Evolutionary conservation across 2,797 vertebrate species (phyloP).

Genomic region (Aldrovandia affinis): DNA sequence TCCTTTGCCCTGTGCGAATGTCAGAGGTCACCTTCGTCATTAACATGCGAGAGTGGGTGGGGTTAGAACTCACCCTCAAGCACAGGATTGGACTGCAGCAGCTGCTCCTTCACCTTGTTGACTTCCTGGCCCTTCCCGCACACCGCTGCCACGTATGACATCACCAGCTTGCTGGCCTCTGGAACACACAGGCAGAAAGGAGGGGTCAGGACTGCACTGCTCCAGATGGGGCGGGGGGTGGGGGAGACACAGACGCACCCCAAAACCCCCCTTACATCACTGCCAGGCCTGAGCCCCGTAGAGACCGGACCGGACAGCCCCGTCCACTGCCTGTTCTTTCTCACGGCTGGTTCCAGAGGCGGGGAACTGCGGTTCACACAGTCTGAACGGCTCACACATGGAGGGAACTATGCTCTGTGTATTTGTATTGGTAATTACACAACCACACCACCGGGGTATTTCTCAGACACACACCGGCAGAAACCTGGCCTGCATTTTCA

Average conservation of each 20-base stretch:
- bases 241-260: conserved; percentile 16
- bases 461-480: background rate
- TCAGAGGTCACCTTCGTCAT: conserved; percentile 50
- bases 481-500: background rate
- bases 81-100: conserved; percentile 97
- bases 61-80: conserved; percentile 87
- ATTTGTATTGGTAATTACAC: background rate
- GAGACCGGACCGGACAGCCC: background rate
- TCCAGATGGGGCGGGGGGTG: conserved; percentile 43
- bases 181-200: conserved; percentile 58
- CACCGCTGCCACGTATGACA: conserved; percentile 98
- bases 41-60: background rate
- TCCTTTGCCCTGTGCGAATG: background rate
- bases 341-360: background rate
- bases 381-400: too few species aligned
- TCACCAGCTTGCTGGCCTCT: conserved; percentile 99
- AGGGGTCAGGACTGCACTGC: conserved; percentile 38
- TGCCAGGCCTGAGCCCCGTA: background rate
- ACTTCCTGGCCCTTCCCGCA: conserved; percentile 98
- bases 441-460: background rate
- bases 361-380: background rate
- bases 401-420: background rate
- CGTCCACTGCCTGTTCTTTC: background rate
- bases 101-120: conserved; percentile 98
- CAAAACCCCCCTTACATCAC: conserved; percentile 63